Evolutionary conservation across 2,113 vertebrate species (phyloP), one percentile per base, ranked within the genome.

Genomic region (Mystacornis crossleyi): DNA sequence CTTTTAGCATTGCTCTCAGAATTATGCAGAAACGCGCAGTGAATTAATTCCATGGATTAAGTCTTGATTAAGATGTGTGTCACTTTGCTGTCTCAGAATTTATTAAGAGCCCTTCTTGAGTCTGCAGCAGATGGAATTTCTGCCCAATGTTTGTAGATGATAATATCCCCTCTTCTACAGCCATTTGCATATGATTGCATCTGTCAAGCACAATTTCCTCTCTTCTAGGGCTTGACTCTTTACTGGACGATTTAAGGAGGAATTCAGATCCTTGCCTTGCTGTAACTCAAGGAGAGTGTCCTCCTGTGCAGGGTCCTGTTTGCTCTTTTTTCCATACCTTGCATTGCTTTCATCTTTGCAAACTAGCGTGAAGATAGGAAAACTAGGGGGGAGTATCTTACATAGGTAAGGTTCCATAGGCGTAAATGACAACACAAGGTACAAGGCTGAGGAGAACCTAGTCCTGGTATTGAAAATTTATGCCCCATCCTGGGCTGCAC

Each of bases 41-140:
- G 99, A 99, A 99, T 99, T 99, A 99, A 99, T 99, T 99, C 98
- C 96, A 94, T 90, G 99, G 99, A 99, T 99, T 99, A 99, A 98
- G 98, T 98, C 98, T 99, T 99, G 99, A 99, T 99, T 99, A 99
- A 99, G 99, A 99, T 99, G 99, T 99, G 99, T 99, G 99, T 99
- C 99, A 99, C 98, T 99, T 99, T 99, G 98, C 98, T 98, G 98
- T 98, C 99, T 99, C 98, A 98, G 99, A 98, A 99, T 98, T 99
- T 99, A 99, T 99, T 99, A 99, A 99, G 98, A 98, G 96, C 97
- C 97, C 98, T 98, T 98, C 98, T 98, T 97, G 98, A 98, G 97
- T 98, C 97, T 92, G 97, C 97, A 94, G 98, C 99, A 99, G 99
- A 99, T 99, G 99, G 99, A 99, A 99, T 99, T 98, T 98, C 98